Conservation (phyloP, 2,888 invertebrate genomes). For the Oegoconia quadripuncta region DNA sequence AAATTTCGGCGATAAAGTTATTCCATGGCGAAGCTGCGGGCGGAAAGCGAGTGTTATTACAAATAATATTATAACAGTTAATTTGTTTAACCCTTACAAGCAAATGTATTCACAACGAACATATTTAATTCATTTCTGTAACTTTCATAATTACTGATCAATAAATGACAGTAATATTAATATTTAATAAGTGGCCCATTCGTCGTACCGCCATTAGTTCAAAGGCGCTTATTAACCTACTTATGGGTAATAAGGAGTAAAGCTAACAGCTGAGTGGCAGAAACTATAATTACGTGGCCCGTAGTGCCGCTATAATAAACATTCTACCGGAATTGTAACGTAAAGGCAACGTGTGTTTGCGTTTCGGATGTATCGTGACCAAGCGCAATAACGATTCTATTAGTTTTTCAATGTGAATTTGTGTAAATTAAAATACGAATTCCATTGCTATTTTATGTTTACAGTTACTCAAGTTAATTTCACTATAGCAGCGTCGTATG, state of each 20-base stretch:
- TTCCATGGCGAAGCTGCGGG: no score
- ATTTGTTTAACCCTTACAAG: no score
- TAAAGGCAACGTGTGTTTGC: slow-evolving; percentile 42
- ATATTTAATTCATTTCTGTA: no score
- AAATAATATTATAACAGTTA: no score
- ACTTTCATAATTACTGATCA: no score
- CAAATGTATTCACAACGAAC: no score
- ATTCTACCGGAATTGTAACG: slow-evolving; percentile 46
- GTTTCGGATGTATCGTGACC: slow-evolving; percentile 58
- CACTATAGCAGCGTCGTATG: slow-evolving; percentile 24
- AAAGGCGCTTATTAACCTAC: slow-evolving; percentile 34
- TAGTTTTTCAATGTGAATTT: slow-evolving; percentile 53
- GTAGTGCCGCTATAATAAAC: slow-evolving; percentile 42
- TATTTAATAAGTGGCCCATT: slow-evolving; percentile 5
- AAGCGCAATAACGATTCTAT: slow-evolving; percentile 52
- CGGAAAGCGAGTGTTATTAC: no score
- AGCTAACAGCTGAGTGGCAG: slow-evolving; percentile 45
- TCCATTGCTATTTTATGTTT: slow-evolving; percentile 35
- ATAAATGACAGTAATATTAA: background rate
- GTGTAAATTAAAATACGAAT: slow-evolving; percentile 48
- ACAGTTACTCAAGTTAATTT: slow-evolving; percentile 37
- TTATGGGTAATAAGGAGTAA: slow-evolving; percentile 31
- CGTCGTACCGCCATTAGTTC: slow-evolving; percentile 11
- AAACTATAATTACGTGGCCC: slow-evolving; percentile 47
- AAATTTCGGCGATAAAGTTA: no score